Base-by-base conservation (phyloP, 2,113 vertebrate species). In the Zootoca vivipara region DNA sequence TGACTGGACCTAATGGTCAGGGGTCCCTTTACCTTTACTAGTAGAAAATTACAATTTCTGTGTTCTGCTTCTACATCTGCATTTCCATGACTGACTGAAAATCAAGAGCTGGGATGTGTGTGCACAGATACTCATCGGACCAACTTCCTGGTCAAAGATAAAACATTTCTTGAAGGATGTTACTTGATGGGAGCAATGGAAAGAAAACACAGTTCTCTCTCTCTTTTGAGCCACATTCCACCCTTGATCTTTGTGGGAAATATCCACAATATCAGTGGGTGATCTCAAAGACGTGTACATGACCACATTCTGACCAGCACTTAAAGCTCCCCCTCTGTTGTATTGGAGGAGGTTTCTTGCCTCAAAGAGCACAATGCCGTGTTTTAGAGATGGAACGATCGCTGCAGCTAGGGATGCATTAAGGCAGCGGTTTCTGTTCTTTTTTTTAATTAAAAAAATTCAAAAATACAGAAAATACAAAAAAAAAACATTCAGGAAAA, bases 111-210 rank as follows among this genome's bases (percentile, higher is more conserved):
- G 30, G 30, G 18, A 62, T 5, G 78, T n/a, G 58, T 35, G 35
- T 80, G 18, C 78, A 13, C n/a, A 30, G 52, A 80, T 28, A 24
- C 35, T 26, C 58, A 24, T 80, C 3, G 67, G 64, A 20, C 9
- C 22, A 16, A 0, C 0, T 89, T 7, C 79, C 38, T 87, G 38
- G 20, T 20, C 85, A 78, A 86, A 67, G 38, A 65, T 42, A 78
- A 75, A 86, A 26, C 22, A 30, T 62, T 90, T 67, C 9, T 89
- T 92, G 86, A 87, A 82, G 56, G 83, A 3, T 13, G 12, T 83
- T 84, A 83, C 67, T 33, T 28, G 83, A 38, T 46, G 84, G 28
- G 35, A 78, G 24, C 15, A 85, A 46, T 38, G 42, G 89, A 28
- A 40, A 78, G 73, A 52, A 90, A 75, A 77, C 15, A 4, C 70